Conservation (phyloP, 1,140 invertebrate genomes). For the Littorina saxatilis region DNA sequence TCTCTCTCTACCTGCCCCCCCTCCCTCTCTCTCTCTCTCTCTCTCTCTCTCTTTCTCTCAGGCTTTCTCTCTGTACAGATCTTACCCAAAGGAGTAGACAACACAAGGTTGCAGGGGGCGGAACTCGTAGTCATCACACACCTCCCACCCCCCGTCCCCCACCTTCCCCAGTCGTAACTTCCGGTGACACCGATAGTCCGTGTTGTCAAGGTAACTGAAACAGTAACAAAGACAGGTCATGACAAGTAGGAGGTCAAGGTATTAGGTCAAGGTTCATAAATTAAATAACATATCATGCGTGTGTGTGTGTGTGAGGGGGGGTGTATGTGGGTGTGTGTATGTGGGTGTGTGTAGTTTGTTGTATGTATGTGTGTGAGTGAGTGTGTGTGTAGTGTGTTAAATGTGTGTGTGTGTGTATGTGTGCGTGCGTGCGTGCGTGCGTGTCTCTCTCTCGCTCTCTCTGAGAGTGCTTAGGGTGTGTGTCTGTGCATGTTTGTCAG, state of each 20-base stretch:
- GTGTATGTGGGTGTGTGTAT: conserved; percentile 11
- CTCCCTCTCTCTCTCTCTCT: neutral
- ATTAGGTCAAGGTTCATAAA: too few relatives aligned
- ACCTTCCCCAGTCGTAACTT: conserved; percentile 60
- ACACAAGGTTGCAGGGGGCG: conserved; percentile 51
- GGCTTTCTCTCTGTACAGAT: too few relatives aligned
- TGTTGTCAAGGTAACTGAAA: conserved; percentile 60
- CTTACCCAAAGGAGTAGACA: conserved; percentile 61
- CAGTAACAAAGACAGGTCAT: neutral
- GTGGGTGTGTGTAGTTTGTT: neutral
- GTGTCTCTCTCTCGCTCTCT: neutral
- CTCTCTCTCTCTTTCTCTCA: neutral
- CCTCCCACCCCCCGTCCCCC: conserved; percentile 65
- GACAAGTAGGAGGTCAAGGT: neutral
- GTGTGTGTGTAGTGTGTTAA: neutral
- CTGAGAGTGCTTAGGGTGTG: too few relatives aligned
- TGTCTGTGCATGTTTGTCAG: neutral
- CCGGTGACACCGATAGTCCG: conserved; percentile 53
- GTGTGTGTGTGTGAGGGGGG: neutral
- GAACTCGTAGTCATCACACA: conserved; percentile 62
- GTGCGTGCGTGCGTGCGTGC: conserved; percentile 1
- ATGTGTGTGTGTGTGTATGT: conserved; percentile 8
- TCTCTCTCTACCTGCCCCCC: too few relatives aligned
- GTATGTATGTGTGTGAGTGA: conserved; percentile 6
- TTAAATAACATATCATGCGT: too few relatives aligned